phyloP scores from a whole-genome alignment of 2,113 vertebrate species.

The Rhinolophus sinicus region DNA sequence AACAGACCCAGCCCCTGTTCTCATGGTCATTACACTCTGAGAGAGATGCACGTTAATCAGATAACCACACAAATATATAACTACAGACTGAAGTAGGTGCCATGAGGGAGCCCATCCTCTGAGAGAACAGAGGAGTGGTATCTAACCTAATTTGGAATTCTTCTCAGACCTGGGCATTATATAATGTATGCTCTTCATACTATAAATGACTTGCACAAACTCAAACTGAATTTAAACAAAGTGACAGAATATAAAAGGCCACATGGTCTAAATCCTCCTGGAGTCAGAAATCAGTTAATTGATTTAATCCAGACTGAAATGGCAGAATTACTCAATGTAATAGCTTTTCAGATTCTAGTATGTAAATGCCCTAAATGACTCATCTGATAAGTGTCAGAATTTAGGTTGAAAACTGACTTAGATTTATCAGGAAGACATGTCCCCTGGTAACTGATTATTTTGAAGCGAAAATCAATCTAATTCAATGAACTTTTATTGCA shows the following conservation, averaged over 20 bases:
- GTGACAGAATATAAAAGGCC: not conserved
- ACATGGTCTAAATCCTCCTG: not conserved
- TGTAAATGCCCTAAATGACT: not conserved
- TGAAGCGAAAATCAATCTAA: not conserved
- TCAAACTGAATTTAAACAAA: constrained; percentile 10
- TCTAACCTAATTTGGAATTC: not conserved
- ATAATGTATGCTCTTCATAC: not conserved
- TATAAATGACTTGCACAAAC: not conserved
- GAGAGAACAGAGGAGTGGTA: not conserved
- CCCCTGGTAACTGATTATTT: not conserved
- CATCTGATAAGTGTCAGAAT: not conserved
- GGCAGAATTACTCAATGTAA: constrained; percentile 10
- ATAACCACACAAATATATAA: not conserved
- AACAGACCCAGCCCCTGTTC: not conserved
- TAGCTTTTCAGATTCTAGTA: not conserved
- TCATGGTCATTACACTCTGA: not conserved
- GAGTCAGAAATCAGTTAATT: constrained; percentile 10
- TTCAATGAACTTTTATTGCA: not conserved
- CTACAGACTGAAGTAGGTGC: not conserved
- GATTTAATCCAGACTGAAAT: constrained; percentile 16
- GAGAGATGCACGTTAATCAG: not conserved
- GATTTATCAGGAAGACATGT: not conserved
- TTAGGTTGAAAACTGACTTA: not conserved
- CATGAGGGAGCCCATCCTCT: not conserved
- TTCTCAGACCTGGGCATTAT: not conserved